Conservation (phyloP, 2,888 invertebrate genomes). For the Reticulitermes lucifugus region DNA sequence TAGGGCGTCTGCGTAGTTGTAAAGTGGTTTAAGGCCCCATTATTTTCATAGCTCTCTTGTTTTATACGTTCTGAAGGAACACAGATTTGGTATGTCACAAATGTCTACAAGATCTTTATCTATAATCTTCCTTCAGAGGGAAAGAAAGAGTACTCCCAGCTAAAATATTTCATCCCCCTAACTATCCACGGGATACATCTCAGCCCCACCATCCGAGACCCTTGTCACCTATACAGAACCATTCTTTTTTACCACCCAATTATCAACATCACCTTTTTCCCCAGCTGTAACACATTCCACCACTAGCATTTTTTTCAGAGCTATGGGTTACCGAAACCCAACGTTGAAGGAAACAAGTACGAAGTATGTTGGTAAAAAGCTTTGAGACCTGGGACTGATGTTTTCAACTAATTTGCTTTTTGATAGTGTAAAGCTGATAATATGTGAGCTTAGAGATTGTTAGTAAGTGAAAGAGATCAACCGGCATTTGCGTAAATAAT, state of each 20-base stretch:
- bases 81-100: not conserved
- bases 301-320: not conserved
- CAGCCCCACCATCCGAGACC: not conserved
- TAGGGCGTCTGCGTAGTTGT: too few relatives aligned
- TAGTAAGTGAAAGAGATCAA: not conserved
- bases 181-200: not conserved
- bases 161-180: constrained; percentile 13
- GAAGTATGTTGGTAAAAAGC: not conserved
- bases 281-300: constrained; percentile 1
- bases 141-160: not conserved
- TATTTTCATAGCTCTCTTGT: not conserved
- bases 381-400: not conserved
- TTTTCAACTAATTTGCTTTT: constrained; percentile 18
- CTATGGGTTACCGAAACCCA: not conserved
- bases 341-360: not conserved
- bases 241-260: constrained; percentile 43
- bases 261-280: constrained; percentile 13
- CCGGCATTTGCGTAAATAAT: too few relatives aligned
- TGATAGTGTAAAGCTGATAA: not conserved
- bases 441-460: not conserved
- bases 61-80: not conserved
- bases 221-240: constrained; percentile 32
- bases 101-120: constrained; percentile 7
- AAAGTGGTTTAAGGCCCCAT: too few relatives aligned
- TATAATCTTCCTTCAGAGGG: not conserved